These are phyloP conservation scores for Acanthurus tractus DNA, from an alignment of 2,797 vertebrate genomes.

Conservation along the genomic window DNA sequence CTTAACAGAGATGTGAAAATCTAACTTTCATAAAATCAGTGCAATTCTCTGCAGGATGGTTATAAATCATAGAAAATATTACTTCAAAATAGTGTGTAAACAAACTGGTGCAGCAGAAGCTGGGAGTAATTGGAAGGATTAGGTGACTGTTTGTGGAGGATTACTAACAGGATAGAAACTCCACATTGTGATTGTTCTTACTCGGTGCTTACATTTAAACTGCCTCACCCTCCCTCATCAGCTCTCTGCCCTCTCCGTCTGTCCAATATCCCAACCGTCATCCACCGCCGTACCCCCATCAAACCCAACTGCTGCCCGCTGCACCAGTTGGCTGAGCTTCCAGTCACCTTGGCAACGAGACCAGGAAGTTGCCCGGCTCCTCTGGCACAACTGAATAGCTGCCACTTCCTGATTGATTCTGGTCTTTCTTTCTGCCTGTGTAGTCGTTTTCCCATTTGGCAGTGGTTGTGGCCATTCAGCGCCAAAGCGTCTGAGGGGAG, in stretches of 20 bases:
- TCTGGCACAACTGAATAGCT: slow-evolving; percentile 81
- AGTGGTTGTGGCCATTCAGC: slow-evolving; percentile 57
- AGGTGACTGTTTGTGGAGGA: slow-evolving; percentile 23
- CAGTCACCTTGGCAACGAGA: slow-evolving; percentile 81
- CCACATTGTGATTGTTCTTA: slow-evolving; percentile 12
- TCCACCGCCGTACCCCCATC: slow-evolving; percentile 34
- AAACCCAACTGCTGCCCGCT: slow-evolving; percentile 65
- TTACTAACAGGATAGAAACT: slow-evolving; percentile 24
- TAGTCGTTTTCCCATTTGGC: slow-evolving; percentile 79
- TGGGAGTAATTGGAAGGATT: slow-evolving; percentile 11
- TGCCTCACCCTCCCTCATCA: slow-evolving; percentile 27
- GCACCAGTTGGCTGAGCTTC: slow-evolving; percentile 79
- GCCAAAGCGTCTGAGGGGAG: slow-evolving; percentile 70
- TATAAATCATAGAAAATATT: background rate
- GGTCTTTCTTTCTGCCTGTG: slow-evolving; percentile 76
- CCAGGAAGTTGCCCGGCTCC: slow-evolving; percentile 83
- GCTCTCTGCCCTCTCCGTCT: slow-evolving; percentile 27
- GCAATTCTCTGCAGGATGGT: background rate
- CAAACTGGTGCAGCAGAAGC: background rate
- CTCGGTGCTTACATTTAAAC: slow-evolving; percentile 67
- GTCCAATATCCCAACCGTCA: slow-evolving; percentile 67
- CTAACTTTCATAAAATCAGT: background rate
- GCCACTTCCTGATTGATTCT: slow-evolving; percentile 85
- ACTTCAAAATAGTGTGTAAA: background rate
- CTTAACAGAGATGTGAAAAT: background rate